Conservation (phyloP, 2,888 invertebrate genomes). For the Lapara coniferarum region DNA sequence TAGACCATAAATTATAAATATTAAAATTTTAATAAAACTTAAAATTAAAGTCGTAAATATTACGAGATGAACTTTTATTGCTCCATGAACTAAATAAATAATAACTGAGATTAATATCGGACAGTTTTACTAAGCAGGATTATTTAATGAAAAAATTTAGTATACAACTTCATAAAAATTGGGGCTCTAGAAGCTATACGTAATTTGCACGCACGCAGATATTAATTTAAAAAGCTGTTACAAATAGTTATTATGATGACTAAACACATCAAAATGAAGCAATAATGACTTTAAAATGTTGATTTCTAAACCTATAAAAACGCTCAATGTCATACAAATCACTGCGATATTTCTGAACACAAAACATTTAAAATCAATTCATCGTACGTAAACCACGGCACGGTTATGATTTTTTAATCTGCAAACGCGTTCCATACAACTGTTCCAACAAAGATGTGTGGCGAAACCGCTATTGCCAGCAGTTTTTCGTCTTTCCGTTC, state of each 20-base stretch:
- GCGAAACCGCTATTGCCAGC: conserved; percentile 45
- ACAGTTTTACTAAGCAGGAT: neutral
- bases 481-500: conserved; percentile 38
- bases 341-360: neutral
- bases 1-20: neutral
- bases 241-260: no score
- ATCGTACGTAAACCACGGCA: neutral
- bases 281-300: no score
- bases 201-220: no score
- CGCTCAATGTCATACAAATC: no score
- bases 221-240: no score
- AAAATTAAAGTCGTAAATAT: conserved; percentile 5
- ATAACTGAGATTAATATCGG: neutral
- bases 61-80: conserved; percentile 15
- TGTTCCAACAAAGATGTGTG: conserved; percentile 15
- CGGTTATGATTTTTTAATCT: neutral
- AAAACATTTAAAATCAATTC: neutral
- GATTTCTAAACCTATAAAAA: no score
- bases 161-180: neutral
- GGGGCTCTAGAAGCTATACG: no score
- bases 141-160: neutral
- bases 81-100: neutral
- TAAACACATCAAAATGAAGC: no score
- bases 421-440: conserved; percentile 1
- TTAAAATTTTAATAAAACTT: conserved; percentile 1